Evolutionary conservation across 2,113 vertebrate genomes (phyloP).

Genomic region (Cariama cristata): DNA sequence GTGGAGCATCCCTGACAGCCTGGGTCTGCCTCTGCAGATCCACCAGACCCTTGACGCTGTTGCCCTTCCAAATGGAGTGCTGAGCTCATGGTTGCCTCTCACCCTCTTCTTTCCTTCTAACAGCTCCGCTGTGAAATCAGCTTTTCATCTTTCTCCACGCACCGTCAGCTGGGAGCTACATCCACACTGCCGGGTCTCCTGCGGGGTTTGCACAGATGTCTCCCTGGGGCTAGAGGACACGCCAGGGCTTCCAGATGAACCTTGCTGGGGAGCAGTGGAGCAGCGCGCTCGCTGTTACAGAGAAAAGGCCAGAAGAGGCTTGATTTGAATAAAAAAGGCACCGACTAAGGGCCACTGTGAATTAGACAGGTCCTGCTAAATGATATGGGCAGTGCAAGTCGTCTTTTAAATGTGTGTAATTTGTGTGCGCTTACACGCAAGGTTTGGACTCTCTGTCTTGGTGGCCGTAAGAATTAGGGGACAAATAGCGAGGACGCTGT

Average conservation of each 20-base stretch:
- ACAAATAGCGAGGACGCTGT: neutral
- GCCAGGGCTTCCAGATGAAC: neutral
- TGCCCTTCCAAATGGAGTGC: neutral
- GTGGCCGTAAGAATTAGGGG: neutral
- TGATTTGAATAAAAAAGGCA: neutral
- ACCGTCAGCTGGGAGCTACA: neutral
- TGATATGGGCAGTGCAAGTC: accelerated
- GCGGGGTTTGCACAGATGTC: neutral
- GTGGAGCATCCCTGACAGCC: neutral
- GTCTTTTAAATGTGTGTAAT: neutral
- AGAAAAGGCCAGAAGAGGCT: neutral
- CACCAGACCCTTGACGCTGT: accelerated
- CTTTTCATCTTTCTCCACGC: neutral
- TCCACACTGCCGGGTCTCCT: neutral
- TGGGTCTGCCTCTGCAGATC: neutral
- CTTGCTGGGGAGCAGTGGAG: neutral
- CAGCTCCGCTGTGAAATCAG: neutral
- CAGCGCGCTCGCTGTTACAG: accelerated
- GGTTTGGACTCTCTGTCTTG: neutral
- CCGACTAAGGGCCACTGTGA: neutral
- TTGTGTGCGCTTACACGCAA: no score
- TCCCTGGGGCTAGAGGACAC: neutral
- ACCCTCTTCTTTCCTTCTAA: neutral
- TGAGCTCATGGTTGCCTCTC: neutral
- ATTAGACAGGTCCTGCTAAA: neutral